Evolutionary conservation across 1,140 invertebrate genomes (phyloP).

Genomic region (Drosophila malerkotliana): DNA sequence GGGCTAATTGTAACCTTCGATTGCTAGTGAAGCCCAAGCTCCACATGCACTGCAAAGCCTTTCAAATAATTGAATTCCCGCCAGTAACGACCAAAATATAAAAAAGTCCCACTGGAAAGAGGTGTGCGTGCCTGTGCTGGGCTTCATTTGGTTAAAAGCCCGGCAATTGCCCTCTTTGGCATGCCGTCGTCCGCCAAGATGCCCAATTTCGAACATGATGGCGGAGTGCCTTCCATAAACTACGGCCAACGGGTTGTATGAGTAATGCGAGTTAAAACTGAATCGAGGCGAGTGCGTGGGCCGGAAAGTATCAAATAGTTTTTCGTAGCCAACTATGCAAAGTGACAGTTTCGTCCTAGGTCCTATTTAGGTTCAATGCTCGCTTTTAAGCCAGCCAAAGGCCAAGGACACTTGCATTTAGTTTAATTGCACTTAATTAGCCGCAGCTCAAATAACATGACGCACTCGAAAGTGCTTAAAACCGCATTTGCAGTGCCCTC

Average conservation of each 20-base stretch:
- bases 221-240: constrained; percentile 24
- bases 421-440: constrained; percentile 70
- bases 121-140: constrained; percentile 32
- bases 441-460: constrained; percentile 39
- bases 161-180: constrained; percentile 23
- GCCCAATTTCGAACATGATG: constrained; percentile 35
- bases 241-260: constrained; percentile 55
- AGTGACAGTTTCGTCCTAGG: constrained; percentile 7
- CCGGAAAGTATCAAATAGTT: background rate
- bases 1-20: constrained; percentile 63
- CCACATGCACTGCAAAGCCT: constrained; percentile 39
- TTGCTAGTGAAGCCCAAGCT: constrained; percentile 34
- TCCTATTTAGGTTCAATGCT: constrained; percentile 48
- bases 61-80: constrained; percentile 62
- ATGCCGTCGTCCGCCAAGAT: constrained; percentile 29
- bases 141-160: constrained; percentile 71
- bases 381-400: constrained; percentile 15
- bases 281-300: constrained; percentile 18
- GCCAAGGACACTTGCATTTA: constrained; percentile 48
- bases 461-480: constrained; percentile 39
- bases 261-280: constrained; percentile 45
- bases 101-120: constrained; percentile 5
- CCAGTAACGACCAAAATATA: background rate
- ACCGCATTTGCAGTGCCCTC: constrained; percentile 31
- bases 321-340: constrained; percentile 19